Percentiles rank a stretch among this genome's conserved stretches.
These are phyloP conservation scores for Lepidothrix coronata DNA, from an alignment of 2,113 vertebrate genomes.

Conservation along the genomic window DNA sequence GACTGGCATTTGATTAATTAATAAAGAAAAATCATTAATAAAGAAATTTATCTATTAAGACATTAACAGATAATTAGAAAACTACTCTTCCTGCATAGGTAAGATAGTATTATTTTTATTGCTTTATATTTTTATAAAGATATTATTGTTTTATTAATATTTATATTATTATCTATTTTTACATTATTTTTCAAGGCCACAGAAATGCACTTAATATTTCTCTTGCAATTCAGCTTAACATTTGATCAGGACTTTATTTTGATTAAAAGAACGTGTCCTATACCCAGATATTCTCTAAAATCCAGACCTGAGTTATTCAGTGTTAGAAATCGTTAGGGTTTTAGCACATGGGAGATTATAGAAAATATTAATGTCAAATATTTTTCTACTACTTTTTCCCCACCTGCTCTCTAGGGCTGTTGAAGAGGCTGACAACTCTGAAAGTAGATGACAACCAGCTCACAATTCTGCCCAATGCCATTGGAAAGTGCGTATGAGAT, in stretches of 20 bases:
- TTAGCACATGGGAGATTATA: background rate
- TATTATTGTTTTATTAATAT: background rate
- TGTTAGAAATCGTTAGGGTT: background rate
- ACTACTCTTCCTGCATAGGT: background rate
- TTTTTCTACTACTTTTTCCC: background rate
- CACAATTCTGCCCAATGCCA: conserved; percentile 91
- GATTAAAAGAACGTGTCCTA: no score
- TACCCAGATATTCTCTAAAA: background rate
- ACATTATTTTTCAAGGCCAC: background rate
- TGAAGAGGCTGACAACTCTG: conserved; percentile 96
- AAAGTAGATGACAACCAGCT: conserved; percentile 99
- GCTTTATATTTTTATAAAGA: background rate
- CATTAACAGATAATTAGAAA: background rate
- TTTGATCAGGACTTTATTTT: background rate
- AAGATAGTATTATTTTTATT: background rate
- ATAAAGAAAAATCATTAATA: background rate
- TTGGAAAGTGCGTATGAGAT: conserved; percentile 89
- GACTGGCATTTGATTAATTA: background rate
- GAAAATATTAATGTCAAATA: background rate
- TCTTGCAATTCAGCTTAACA: background rate
- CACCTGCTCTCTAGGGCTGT: conserved; percentile 78
- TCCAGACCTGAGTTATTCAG: background rate
- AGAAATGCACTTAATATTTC: background rate
- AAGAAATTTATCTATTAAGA: background rate
- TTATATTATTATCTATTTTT: background rate